Evolutionary conservation across 1,140 invertebrate species (phyloP).

Genomic region (Potamilus streckersoni): DNA sequence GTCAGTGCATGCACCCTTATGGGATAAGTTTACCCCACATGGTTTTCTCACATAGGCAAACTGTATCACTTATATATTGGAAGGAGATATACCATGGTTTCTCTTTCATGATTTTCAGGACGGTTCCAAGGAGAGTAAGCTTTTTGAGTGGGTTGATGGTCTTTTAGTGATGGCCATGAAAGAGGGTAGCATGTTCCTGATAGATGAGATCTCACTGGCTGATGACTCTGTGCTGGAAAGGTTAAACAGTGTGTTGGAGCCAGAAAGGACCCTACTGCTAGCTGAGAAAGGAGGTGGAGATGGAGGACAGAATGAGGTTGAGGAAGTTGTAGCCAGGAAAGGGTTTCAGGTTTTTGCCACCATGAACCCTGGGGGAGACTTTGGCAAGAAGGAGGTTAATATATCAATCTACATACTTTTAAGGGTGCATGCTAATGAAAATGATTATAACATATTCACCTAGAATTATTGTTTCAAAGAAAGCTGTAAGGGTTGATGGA

Average conservation of each 20-base stretch:
- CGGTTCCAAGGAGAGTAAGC: slow-evolving; percentile 60
- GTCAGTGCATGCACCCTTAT: too few relatives aligned
- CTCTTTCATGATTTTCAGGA: slow-evolving; percentile 28
- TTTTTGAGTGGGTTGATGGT: slow-evolving; percentile 99
- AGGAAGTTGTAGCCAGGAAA: slow-evolving; percentile 74
- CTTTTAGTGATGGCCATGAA: slow-evolving; percentile 93
- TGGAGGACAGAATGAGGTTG: slow-evolving; percentile 45
- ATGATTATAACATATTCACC: neutral
- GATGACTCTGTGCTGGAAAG: slow-evolving; percentile 99
- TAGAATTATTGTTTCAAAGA: too few relatives aligned
- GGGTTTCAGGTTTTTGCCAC: slow-evolving; percentile 95
- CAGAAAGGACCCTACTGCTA: slow-evolving; percentile 89
- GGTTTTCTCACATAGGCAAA: too few relatives aligned
- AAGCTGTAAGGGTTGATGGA: too few relatives aligned
- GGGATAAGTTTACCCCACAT: too few relatives aligned
- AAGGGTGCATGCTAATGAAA: neutral
- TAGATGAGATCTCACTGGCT: slow-evolving; percentile 99
- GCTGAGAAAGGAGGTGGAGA: slow-evolving; percentile 80
- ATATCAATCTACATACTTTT: neutral
- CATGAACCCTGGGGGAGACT: slow-evolving; percentile 99
- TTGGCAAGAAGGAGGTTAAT: slow-evolving; percentile 95
- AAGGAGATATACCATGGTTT: too few relatives aligned
- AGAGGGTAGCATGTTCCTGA: slow-evolving; percentile 87
- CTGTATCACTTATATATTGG: too few relatives aligned
- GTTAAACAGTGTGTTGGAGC: slow-evolving; percentile 96